Percentiles rank a stretch among this genome's conserved stretches.
Evolutionary conservation across 2,888 invertebrate genomes (phyloP).

Genomic region (Agapetus fuscipes): DNA sequence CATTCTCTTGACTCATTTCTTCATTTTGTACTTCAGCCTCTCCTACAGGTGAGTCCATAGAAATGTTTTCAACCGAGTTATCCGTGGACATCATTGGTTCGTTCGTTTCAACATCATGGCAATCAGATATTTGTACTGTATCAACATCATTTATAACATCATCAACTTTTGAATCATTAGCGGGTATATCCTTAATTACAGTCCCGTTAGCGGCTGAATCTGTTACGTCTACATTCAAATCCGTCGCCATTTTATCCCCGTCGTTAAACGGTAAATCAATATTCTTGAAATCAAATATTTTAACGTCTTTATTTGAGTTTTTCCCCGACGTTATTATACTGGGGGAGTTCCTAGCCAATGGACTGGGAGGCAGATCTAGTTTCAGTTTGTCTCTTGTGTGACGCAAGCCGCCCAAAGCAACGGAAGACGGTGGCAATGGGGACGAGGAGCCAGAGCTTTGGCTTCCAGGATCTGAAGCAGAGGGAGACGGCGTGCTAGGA

Average conservation of each 20-base stretch:
- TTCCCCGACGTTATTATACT: slow-evolving; percentile 37
- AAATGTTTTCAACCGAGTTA: background rate
- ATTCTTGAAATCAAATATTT: slow-evolving; percentile 20
- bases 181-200: no score
- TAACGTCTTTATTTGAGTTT: slow-evolving; percentile 16
- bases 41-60: background rate
- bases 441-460: slow-evolving; percentile 24
- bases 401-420: slow-evolving; percentile 54
- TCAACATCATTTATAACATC: no score
- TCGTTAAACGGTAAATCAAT: slow-evolving; percentile 12
- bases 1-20: background rate
- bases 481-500: slow-evolving; percentile 32
- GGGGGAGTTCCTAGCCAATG: slow-evolving; percentile 39
- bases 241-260: slow-evolving; percentile 2
- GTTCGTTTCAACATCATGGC: no score
- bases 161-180: no score
- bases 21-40: background rate
- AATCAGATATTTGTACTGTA: no score
- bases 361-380: slow-evolving; percentile 56
- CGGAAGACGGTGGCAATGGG: slow-evolving; percentile 17
- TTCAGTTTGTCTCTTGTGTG: slow-evolving; percentile 65
- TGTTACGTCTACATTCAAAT: background rate
- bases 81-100: background rate
- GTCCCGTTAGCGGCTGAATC: background rate
- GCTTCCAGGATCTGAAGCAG: slow-evolving; percentile 29